Percentiles rank a stretch among this genome's conserved stretches.
These are phyloP conservation scores for Salarias fasciatus DNA, from an alignment of 2,797 vertebrate species.

Conservation along the genomic window DNA sequence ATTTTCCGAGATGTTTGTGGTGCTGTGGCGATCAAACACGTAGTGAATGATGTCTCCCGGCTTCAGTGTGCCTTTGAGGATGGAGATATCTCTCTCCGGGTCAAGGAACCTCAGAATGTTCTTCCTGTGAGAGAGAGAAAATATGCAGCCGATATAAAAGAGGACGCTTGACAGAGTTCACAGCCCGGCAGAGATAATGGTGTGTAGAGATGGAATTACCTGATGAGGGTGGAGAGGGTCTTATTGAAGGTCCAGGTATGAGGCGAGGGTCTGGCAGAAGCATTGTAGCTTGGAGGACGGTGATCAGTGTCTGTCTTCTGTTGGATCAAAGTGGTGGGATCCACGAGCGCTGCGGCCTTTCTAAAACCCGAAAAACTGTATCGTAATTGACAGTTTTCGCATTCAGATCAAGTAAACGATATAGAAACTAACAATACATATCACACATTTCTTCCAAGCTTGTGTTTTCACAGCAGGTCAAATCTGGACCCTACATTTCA, in stretches of 20 bases:
- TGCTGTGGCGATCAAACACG: conserved; percentile 95
- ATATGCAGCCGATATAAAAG: background rate
- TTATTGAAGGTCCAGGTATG: conserved; percentile 81
- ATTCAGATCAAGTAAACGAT: too few relatives aligned
- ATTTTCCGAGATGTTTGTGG: conserved; percentile 94
- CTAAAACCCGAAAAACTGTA: conserved; percentile 52
- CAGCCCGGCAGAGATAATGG: background rate
- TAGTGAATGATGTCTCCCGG: conserved; percentile 95
- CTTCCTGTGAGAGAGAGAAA: conserved; percentile 81
- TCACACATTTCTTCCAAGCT: too few relatives aligned
- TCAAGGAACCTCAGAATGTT: conserved; percentile 94
- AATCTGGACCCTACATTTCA: too few relatives aligned
- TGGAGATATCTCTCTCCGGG: conserved; percentile 95
- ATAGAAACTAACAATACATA: too few relatives aligned
- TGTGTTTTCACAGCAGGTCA: too few relatives aligned
- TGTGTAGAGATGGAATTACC: conserved; percentile 52
- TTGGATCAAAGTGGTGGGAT: conserved; percentile 47
- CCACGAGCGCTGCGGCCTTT: conserved; percentile 39
- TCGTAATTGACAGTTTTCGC: too few relatives aligned
- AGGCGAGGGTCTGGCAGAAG: conserved; percentile 48
- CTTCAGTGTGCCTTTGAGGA: conserved; percentile 94
- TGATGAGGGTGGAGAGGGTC: conserved; percentile 81
- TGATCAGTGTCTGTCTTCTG: conserved; percentile 9
- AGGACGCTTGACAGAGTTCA: too few relatives aligned
- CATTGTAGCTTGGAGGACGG: conserved; percentile 22